These are phyloP conservation scores for Melieria crassipennis DNA, from an alignment of 2,888 invertebrate species.

Conservation along the genomic window DNA sequence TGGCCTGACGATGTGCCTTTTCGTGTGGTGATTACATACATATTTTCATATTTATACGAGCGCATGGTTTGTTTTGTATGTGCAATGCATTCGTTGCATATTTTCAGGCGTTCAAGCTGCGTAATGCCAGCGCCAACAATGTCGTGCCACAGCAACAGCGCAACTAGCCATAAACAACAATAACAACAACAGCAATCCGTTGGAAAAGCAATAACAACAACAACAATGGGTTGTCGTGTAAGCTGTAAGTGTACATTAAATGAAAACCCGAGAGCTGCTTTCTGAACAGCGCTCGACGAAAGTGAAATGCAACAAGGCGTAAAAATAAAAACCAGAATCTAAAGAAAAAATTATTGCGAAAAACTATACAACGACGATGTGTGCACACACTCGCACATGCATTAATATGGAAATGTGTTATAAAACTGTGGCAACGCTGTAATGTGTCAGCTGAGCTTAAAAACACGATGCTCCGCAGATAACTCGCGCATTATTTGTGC, in stretches of 20 bases:
- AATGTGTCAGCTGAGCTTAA: slow-evolving; percentile 28
- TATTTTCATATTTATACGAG: no score
- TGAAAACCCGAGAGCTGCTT: no score
- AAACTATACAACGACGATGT: neutral
- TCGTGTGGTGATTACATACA: no score
- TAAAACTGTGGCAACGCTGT: slow-evolving; percentile 20
- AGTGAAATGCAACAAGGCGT: neutral
- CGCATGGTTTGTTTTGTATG: neutral
- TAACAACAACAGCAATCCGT: no score
- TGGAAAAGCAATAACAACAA: no score
- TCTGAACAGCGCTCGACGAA: neutral
- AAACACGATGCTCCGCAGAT: slow-evolving; percentile 13
- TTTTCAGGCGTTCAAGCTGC: neutral
- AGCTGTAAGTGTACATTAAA: no score
- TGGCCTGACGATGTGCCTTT: no score
- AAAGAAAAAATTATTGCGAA: neutral
- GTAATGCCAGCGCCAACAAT: neutral
- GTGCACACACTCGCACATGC: no score
- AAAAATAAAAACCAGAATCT: neutral
- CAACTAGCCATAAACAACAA: neutral
- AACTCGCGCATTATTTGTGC: slow-evolving; percentile 19
- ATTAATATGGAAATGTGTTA: neutral
- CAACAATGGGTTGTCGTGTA: no score
- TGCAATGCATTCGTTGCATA: neutral
- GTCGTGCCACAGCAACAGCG: neutral